A percentile compares a stretch with the other conserved stretches of the same genome.
Evolutionary conservation across 2,113 vertebrate species (phyloP).

Genomic region (Istiophorus platypterus): DNA sequence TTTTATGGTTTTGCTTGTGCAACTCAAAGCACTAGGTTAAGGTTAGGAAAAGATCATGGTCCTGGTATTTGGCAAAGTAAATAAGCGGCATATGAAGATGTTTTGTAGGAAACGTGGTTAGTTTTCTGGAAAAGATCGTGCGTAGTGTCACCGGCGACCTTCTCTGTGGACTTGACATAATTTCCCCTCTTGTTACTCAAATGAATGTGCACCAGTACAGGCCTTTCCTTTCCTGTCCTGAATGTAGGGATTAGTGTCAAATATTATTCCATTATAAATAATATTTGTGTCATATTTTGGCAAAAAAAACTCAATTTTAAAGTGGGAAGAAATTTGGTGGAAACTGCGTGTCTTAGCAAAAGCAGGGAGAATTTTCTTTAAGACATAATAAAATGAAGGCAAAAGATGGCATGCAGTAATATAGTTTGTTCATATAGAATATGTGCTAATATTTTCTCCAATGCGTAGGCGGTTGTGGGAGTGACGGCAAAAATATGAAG

Average conservation of each 20-base stretch:
- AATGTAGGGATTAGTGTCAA: background rate
- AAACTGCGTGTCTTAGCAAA: too few relatives aligned
- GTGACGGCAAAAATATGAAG: background rate
- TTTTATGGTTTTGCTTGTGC: background rate
- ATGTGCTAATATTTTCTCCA: background rate
- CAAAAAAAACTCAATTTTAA: background rate
- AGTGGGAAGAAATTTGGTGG: too few relatives aligned
- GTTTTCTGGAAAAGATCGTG: background rate
- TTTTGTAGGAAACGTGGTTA: background rate
- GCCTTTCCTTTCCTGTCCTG: too few relatives aligned
- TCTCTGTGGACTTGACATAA: background rate
- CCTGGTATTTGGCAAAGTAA: background rate
- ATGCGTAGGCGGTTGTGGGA: background rate
- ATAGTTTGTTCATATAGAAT: background rate
- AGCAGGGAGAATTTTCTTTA: background rate
- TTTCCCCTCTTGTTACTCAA: background rate
- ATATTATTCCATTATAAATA: background rate
- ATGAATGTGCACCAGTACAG: background rate
- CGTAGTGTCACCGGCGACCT: background rate
- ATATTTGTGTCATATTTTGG: background rate
- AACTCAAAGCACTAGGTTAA: background rate
- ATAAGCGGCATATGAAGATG: background rate
- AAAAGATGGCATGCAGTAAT: background rate
- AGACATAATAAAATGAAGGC: background rate
- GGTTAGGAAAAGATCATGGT: background rate